Percentiles rank a stretch among this genome's conserved stretches.
phyloP scores from a whole-genome alignment of 2,113 vertebrate genomes.

The Notothenia rossii region DNA sequence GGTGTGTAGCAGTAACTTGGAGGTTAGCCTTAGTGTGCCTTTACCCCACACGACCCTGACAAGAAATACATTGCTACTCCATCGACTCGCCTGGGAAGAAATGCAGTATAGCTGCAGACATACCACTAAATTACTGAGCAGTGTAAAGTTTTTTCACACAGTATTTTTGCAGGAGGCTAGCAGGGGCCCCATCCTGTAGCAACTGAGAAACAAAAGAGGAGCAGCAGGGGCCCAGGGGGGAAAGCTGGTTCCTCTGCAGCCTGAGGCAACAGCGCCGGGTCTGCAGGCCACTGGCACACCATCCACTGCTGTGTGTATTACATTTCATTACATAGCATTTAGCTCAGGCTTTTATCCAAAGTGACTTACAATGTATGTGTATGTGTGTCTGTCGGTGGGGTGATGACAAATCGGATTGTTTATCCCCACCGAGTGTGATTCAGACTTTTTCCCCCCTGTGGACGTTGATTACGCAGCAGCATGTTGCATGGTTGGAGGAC shows the following conservation, averaged over 20 bases:
- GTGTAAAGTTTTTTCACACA: constrained; percentile 1
- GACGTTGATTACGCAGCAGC: too few relatives aligned
- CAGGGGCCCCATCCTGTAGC: constrained; percentile 52
- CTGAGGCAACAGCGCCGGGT: constrained; percentile 73
- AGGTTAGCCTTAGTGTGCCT: background rate
- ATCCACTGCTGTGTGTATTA: too few relatives aligned
- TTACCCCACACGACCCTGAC: constrained; percentile 6
- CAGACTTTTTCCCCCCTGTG: too few relatives aligned
- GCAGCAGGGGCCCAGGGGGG: constrained; percentile 16
- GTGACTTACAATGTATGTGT: background rate
- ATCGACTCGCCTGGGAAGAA: constrained; percentile 15
- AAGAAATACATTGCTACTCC: constrained; percentile 33
- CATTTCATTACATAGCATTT: too few relatives aligned
- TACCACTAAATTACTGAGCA: constrained; percentile 34
- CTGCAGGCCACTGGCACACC: constrained; percentile 20
- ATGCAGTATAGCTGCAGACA: constrained; percentile 27
- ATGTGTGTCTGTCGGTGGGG: too few relatives aligned
- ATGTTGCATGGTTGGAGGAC: too few relatives aligned
- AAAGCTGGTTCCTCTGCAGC: constrained; percentile 25
- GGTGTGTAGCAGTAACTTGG: constrained; percentile 16
- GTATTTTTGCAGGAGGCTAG: constrained; percentile 34
- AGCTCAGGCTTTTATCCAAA: too few relatives aligned
- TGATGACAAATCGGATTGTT: too few relatives aligned
- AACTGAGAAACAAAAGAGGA: constrained; percentile 67
- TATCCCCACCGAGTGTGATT: too few relatives aligned